Conservation (phyloP, 2,797 vertebrate genomes). For the Periparus ater region DNA sequence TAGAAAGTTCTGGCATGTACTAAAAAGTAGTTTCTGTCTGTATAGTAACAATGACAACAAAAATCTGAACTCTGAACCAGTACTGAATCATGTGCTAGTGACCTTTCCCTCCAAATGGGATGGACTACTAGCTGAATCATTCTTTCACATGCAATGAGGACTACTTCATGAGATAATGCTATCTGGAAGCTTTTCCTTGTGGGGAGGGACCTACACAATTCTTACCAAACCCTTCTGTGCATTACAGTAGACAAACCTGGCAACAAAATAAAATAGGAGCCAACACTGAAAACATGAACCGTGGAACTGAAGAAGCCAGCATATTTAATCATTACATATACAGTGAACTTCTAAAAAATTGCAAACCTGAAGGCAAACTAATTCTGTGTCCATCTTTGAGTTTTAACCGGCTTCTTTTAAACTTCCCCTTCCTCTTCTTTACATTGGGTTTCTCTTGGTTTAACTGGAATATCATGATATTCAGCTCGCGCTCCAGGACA, state of each 20-base stretch:
- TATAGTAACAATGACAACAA: not conserved
- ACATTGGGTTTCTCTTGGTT: slow-evolving; percentile 95
- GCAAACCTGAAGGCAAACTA: slow-evolving; percentile 93
- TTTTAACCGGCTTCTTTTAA: slow-evolving; percentile 90
- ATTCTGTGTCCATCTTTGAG: slow-evolving; percentile 94
- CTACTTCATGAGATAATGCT: not conserved
- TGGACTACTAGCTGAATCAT: not conserved
- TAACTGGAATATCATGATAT: slow-evolving; percentile 95
- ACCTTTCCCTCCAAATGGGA: not conserved
- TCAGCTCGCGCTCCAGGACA: slow-evolving; percentile 91
- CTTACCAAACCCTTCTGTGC: not conserved
- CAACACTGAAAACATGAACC: not conserved
- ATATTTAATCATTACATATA: not conserved
- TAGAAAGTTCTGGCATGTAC: not conserved
- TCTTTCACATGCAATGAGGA: not conserved
- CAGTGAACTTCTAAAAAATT: not conserved
- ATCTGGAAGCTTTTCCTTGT: not conserved
- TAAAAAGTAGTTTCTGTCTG: not conserved
- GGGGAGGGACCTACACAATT: not conserved
- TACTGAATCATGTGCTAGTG: not conserved
- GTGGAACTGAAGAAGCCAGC: not conserved
- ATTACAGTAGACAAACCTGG: not conserved
- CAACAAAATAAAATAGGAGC: not conserved
- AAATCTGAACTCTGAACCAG: not conserved
- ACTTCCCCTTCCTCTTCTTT: slow-evolving; percentile 94